Conservation (phyloP, 2,113 vertebrate species). For the Glaucomys volans region DNA sequence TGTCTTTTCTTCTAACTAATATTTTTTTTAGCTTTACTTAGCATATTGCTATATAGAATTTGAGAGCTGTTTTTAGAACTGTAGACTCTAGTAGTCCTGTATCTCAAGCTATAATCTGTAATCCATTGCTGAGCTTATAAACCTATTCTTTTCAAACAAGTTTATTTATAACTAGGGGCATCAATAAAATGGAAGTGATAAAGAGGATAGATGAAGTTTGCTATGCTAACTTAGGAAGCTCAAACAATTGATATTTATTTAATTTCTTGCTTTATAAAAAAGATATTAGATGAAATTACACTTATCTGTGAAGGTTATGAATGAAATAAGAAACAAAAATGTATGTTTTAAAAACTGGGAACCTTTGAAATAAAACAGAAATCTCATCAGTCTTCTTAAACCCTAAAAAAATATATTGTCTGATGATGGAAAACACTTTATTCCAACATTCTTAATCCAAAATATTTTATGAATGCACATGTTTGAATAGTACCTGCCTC, state of each 20-base stretch:
- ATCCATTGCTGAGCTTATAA: background rate
- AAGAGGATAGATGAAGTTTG: background rate
- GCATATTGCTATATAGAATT: too few species aligned
- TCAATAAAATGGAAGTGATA: background rate
- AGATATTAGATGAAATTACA: background rate
- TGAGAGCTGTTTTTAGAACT: too few species aligned
- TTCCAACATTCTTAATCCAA: constrained; percentile 35
- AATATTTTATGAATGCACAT: background rate
- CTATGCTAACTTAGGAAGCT: background rate
- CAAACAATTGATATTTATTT: background rate
- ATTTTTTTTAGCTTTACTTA: too few species aligned
- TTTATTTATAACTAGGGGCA: background rate
- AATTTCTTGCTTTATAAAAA: background rate
- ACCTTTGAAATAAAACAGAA: background rate
- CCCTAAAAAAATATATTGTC: background rate
- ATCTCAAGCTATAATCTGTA: background rate
- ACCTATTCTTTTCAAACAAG: background rate
- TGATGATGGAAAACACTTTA: background rate
- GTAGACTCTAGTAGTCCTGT: too few species aligned
- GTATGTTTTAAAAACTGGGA: background rate
- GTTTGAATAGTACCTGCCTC: constrained; percentile 11
- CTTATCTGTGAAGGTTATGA: background rate
- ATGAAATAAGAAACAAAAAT: background rate
- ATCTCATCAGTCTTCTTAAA: background rate
- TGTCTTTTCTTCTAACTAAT: too few species aligned